Evolutionary conservation across 1,140 invertebrate species (phyloP), one percentile per base, ranked within the genome.

Genomic region (Charaxes varanes): DNA sequence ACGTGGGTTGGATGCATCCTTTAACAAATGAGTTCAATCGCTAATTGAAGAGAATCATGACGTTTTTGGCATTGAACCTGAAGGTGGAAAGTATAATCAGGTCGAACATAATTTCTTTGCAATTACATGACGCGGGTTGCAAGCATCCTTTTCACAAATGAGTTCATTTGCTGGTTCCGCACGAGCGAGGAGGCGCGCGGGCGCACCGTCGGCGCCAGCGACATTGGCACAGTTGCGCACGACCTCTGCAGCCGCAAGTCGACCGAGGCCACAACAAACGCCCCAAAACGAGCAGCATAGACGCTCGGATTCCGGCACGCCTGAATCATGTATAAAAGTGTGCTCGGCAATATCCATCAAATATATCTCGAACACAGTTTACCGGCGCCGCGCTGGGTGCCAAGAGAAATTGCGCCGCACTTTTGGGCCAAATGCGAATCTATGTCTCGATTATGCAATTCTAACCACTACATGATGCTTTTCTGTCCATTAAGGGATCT

Each of bases 161-260:
- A 54, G 45, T 56, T 54, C 51, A 47, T 33, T 62, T 45, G 47
- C 58, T 46, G 53, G 71, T 79, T 74, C 68, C 70, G 70, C 69
- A 71, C 64, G 70, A 69, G 46, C 59, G 63, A 59, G 53, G 62
- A 58, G 62, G 58, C 59, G 56, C 21, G 21, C 21, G 21, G 21
- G 60, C 50, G 37, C 52, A 54, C 42, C 48, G 63, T 60, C 64
- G 53, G 54, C 62, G 64, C 44, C 62, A 57, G 56, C 72, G 78
- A 82, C 78, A 82, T 82, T 82, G 78, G 78, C 78, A 79, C 71
- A 76, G 51, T 82, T 82, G 62, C 58, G 56, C 63, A 61, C 64
- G 71, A 72, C 74, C 74, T 74, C 62, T 61, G 48, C 51, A 51
- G 51, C 61, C 35, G 53, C 57, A 64, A 62, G 52, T 65, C 67